Evolutionary conservation across 2,888 invertebrate species (phyloP), one percentile per base, ranked within the genome.

Genomic region (Drosophila anceps): DNA sequence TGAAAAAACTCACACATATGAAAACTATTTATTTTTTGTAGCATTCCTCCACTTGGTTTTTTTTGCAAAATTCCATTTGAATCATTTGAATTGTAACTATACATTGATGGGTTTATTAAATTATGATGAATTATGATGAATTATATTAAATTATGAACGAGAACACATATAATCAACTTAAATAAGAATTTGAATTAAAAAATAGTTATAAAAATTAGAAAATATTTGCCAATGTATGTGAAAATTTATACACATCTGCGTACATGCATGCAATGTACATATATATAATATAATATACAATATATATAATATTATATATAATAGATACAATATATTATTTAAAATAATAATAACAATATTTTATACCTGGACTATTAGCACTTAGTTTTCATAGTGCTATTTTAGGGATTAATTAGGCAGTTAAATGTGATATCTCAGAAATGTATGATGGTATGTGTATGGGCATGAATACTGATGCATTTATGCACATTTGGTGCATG

Each of bases 31-130:
- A 51, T 64, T 76, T 66, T 43, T 31, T 59, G 41, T 63, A 67
- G 65, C 69, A 66, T 79, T 76, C 75, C 58, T 69, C 51, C 50
- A 12, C 39, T 39, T 54, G 63, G 15, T 53, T 9, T 35, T 55
- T 48, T 35, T 31, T 37, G 29, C 41, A 24, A n/a, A 29, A 15
- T 43, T 27, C 44, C 29, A 6, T 35, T 65, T 64, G 15, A 20
- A 15, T 18, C 4, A 10, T 33, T 15, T 4, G 27, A 27, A 31
- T 65, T 41, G n/a, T 37, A n/a, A 10, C 4, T 24, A 4, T 31
- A 33, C 24, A 24, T 44, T 44, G 13, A 3, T 13, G 48, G 31
- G 29, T 10, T n/a, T 48, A 7, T 18, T 10, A 12, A 29, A 31
- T 18, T 24, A 24, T 9, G 15, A 13, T n/a, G n/a, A n/a, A n/a